These are phyloP conservation scores for Microvelia longipes DNA, from an alignment of 1,140 invertebrate species.

Conservation along the genomic window DNA sequence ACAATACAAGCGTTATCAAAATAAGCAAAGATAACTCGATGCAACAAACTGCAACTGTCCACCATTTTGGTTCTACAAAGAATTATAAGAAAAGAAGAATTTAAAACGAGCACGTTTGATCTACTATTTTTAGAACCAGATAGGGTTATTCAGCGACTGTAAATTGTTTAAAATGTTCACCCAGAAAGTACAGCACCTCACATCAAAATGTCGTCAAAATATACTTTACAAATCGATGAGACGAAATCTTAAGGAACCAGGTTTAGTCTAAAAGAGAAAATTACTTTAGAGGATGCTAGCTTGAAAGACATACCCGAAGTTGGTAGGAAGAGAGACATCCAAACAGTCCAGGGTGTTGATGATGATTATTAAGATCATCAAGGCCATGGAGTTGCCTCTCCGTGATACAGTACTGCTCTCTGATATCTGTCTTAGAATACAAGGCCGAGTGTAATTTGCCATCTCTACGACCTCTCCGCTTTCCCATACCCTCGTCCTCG, in stretches of 20 bases:
- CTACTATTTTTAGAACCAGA: no score
- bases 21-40: no score
- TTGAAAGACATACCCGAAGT: conserved; percentile 11
- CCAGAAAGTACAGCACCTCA: not conserved
- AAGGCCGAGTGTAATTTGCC: conserved; percentile 42
- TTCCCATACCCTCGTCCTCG: conserved; percentile 45
- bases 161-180: no score
- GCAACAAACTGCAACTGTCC: no score
- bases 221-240: not conserved
- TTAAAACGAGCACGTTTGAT: no score
- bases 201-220: not conserved
- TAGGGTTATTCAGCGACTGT: no score
- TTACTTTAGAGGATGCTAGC: no score
- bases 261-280: not conserved
- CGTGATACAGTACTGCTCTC: conserved; percentile 84
- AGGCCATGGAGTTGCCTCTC: conserved; percentile 72
- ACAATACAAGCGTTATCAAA: no score
- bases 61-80: no score
- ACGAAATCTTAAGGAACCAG: not conserved
- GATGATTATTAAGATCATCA: conserved; percentile 43
- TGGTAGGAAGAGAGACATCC: conserved; percentile 67
- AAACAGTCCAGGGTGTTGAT: conserved; percentile 53
- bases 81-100: no score
- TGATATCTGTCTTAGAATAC: conserved; percentile 76
- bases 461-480: conserved; percentile 38